phyloP scores from a whole-genome alignment of 1,140 invertebrate species.

The Aradophagus sp. region DNA sequence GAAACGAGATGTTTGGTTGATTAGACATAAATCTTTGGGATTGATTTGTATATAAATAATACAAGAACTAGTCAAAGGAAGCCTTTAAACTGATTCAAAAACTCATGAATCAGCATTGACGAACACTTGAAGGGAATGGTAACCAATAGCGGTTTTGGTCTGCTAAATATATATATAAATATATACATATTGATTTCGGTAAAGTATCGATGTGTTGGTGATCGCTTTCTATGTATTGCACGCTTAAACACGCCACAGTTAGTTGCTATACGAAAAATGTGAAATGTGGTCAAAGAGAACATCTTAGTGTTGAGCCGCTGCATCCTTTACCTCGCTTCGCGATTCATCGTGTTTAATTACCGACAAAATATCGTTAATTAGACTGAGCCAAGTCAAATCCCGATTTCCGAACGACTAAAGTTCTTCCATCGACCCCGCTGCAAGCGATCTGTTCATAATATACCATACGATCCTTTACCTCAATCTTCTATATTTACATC shows the following conservation, averaged over 20 bases:
- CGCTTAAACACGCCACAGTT: constrained; percentile 54
- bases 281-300: constrained; percentile 67
- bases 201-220: constrained; percentile 21
- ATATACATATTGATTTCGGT: constrained; percentile 27
- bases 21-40: constrained; percentile 33
- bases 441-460: constrained; percentile 64
- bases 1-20: constrained; percentile 40
- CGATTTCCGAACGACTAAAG: constrained; percentile 60
- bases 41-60: constrained; percentile 42
- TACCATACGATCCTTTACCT: constrained; percentile 48
- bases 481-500: constrained; percentile 19
- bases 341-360: constrained; percentile 73
- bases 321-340: constrained; percentile 61
- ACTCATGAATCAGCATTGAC: constrained; percentile 50
- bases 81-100: constrained; percentile 58
- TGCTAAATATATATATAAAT: constrained; percentile 33
- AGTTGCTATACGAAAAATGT: constrained; percentile 57
- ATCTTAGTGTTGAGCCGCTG: constrained; percentile 60
- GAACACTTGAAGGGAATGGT: constrained; percentile 59
- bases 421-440: constrained; percentile 60
- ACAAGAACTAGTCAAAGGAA: constrained; percentile 41
- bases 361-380: constrained; percentile 75
- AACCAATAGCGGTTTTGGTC: constrained; percentile 65
- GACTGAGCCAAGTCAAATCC: constrained; percentile 52
- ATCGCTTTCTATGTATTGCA: constrained; percentile 11